These are phyloP conservation scores for Tetanocera ferruginea DNA, from an alignment of 2,888 invertebrate genomes.

Conservation along the genomic window DNA sequence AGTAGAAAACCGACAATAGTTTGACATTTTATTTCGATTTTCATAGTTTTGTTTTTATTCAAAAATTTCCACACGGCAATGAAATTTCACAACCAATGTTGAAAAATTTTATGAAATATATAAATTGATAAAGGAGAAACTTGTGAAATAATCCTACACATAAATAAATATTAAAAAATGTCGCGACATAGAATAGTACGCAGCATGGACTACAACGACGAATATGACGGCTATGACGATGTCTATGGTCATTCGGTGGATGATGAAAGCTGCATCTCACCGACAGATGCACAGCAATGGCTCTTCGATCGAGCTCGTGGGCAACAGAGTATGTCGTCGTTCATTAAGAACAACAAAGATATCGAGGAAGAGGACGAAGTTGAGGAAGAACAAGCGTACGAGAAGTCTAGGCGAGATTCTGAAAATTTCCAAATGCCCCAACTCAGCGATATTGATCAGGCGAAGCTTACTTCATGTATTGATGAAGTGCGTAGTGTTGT, in stretches of 20 bases:
- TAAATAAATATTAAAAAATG: constrained; percentile 73
- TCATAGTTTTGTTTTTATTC: too few relatives aligned
- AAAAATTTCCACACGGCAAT: too few relatives aligned
- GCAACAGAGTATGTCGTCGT: constrained; percentile 81
- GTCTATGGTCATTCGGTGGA: constrained; percentile 96
- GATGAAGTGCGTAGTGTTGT: constrained; percentile 85
- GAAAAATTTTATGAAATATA: too few relatives aligned
- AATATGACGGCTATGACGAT: constrained; percentile 83
- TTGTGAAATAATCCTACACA: too few relatives aligned
- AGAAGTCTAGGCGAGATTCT: constrained; percentile 66
- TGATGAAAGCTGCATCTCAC: constrained; percentile 92
- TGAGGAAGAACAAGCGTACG: constrained; percentile 71
- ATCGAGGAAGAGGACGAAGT: constrained; percentile 81
- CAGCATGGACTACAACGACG: constrained; percentile 87
- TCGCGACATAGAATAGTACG: constrained; percentile 89
- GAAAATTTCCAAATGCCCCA: constrained; percentile 71
- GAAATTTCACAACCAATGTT: too few relatives aligned
- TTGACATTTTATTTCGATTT: too few relatives aligned
- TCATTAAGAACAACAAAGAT: constrained; percentile 77
- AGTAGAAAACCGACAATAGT: too few relatives aligned
- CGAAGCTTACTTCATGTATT: constrained; percentile 84
- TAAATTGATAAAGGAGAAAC: too few relatives aligned
- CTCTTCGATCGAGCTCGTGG: constrained; percentile 85
- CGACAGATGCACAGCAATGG: constrained; percentile 87
- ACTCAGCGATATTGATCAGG: constrained; percentile 79